A percentile compares a stretch with the other conserved stretches of the same genome.
These are phyloP conservation scores for Fulmarus glacialis DNA, from an alignment of 2,113 vertebrate genomes.

Conservation along the genomic window DNA sequence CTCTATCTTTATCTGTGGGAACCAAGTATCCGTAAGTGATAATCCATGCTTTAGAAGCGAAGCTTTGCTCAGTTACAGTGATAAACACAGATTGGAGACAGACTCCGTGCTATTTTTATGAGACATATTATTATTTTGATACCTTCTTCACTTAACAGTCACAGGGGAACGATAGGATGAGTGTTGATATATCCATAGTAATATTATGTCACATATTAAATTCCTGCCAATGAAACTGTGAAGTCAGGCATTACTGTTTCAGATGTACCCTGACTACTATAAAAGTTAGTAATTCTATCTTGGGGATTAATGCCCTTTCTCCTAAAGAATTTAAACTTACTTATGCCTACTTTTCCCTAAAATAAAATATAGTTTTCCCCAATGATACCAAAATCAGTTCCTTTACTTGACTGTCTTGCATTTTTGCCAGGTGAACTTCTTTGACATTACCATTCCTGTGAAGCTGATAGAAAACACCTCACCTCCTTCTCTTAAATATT, in stretches of 20 bases:
- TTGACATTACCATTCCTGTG: background rate
- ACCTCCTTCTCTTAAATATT: background rate
- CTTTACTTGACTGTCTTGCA: background rate
- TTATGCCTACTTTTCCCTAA: background rate
- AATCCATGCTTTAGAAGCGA: background rate
- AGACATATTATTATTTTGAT: slow-evolving; percentile 25
- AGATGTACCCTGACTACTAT: background rate
- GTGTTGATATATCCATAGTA: slow-evolving; percentile 18
- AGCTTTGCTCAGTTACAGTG: background rate
- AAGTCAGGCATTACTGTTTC: background rate
- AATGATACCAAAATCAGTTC: background rate
- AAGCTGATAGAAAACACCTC: background rate
- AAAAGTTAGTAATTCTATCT: background rate
- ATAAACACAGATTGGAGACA: background rate
- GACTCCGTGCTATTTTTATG: slow-evolving; percentile 8
- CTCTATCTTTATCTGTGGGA: background rate
- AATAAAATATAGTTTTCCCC: background rate
- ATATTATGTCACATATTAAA: slow-evolving; percentile 24
- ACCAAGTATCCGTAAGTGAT: background rate
- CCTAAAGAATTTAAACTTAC: background rate
- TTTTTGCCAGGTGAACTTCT: background rate
- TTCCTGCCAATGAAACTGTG: slow-evolving; percentile 11
- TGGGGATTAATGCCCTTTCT: background rate
- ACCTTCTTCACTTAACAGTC: background rate
- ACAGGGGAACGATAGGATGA: background rate